Conservation (phyloP, 2,888 invertebrate genomes). For the Nephrotoma flavescens region DNA sequence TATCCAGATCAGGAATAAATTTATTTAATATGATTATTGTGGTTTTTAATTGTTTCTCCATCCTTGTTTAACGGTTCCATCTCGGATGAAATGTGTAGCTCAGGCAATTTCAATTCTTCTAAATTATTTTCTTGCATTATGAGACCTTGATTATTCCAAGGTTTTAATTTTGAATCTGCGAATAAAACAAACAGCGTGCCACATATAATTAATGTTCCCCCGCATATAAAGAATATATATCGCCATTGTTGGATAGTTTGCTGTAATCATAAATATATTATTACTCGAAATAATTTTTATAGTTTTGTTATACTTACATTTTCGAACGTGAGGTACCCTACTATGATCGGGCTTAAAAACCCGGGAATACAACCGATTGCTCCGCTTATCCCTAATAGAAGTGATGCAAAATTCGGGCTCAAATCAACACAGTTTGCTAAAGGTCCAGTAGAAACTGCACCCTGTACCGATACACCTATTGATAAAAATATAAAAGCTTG, state of each 20-base stretch:
- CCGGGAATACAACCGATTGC: conserved; percentile 41
- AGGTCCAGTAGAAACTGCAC: conserved; percentile 50
- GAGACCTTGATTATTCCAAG: conserved; percentile 36
- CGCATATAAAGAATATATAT: conserved; percentile 41
- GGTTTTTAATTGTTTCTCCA: neutral
- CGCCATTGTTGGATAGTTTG: conserved; percentile 47
- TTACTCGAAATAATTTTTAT: neutral
- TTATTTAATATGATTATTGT: neutral
- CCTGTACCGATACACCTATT: conserved; percentile 45
- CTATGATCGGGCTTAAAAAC: conserved; percentile 44
- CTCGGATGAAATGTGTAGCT: neutral
- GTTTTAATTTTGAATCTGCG: conserved; percentile 39
- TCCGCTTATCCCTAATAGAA: conserved; percentile 45
- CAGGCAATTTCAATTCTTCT: neutral
- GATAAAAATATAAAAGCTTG: conserved; percentile 44
- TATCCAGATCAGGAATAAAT: neutral
- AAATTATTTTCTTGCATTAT: neutral
- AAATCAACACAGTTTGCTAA: conserved; percentile 51
- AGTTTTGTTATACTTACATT: conserved; percentile 36
- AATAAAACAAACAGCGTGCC: conserved; percentile 39
- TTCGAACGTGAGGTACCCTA: conserved; percentile 43
- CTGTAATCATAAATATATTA: conserved; percentile 22
- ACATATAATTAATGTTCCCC: conserved; percentile 35
- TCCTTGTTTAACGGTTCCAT: neutral
- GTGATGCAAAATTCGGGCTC: conserved; percentile 43